Base-by-base conservation (phyloP, 1,140 invertebrate species). In the Ceratitis capitata region DNA sequence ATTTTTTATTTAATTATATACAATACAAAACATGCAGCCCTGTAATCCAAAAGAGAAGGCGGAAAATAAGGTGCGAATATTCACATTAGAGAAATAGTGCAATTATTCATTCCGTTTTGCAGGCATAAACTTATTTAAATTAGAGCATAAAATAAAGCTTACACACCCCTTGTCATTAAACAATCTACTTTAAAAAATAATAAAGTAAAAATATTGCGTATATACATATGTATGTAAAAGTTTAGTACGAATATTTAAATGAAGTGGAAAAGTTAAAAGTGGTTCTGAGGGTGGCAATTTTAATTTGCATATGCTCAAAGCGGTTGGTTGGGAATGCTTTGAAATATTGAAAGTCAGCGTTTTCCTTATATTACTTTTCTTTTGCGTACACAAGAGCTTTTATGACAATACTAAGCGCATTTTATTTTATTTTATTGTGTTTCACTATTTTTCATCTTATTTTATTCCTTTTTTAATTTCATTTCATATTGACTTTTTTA, bases 31-130 rank as follows among this genome's bases (percentile, higher is more conserved):
- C 39, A 78, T 47, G 29, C 4, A 23, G 16, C 14, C 2, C 14
- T 74, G 29, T 23, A 45, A 39, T 23, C 42, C 23, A 42, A n/a
- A n/a, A 23, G 35, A 45, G 39, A 23, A 45, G 69, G 69, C 14
- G 69, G 69, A 45, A 78, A 78, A 78, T 78, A 78, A 78, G 69
- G 69, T 78, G 69, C n/a, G 69, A 78, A 47, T 78, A 14, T 42
- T 78, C 35, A 35, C 35, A 45, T 78, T 78, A 78, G 39, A 45
- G 32, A 47, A 12, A 3, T 42, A 47, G 39, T 78, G 69, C 39
- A 78, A 78, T 78, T 78, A 78, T 78, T 78, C 69, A 78, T 69
- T 69, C 39, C 35, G 39, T 16, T n/a, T 35, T 32, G 61, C 7
- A n/a, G 12, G 16, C 35, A n/a, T 45, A 26, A 26, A 39, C 39